Evolutionary conservation across 1,140 invertebrate genomes (phyloP).

Genomic region (Amphibalanus amphitrite): DNA sequence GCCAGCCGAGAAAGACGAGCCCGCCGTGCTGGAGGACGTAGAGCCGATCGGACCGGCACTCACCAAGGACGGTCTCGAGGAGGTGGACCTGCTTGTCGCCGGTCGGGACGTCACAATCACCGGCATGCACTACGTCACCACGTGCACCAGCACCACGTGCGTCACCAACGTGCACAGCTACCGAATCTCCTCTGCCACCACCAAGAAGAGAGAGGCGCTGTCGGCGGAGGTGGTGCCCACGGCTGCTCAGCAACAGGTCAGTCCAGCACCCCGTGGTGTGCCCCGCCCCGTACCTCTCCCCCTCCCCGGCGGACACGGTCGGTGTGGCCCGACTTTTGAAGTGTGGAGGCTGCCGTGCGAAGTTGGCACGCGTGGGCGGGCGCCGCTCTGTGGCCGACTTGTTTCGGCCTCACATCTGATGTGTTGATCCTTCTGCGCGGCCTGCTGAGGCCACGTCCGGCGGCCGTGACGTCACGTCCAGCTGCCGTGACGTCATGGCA

Average conservation of each 20-base stretch:
- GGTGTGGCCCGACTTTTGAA: too few relatives aligned
- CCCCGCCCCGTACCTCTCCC: too few relatives aligned
- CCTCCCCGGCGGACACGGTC: too few relatives aligned
- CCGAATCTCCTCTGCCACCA: background rate
- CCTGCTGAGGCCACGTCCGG: too few relatives aligned
- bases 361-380: too few relatives aligned
- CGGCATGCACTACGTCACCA: slow-evolving; percentile 1
- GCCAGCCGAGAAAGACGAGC: background rate
- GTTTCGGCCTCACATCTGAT: too few relatives aligned
- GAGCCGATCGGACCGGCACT: background rate
- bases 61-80: background rate
- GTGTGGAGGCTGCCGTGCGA: too few relatives aligned
- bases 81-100: background rate
- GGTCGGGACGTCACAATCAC: background rate
- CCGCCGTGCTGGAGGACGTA: background rate
- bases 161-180: slow-evolving; percentile 6
- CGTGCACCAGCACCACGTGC: background rate
- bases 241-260: background rate
- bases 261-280: background rate
- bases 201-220: background rate
- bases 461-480: background rate
- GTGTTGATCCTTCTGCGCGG: too few relatives aligned
- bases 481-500: background rate
- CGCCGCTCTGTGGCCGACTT: too few relatives aligned
- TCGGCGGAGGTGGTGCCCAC: background rate